These are phyloP conservation scores for Cosmia trapezina DNA, from an alignment of 2,888 invertebrate genomes.

Conservation along the genomic window DNA sequence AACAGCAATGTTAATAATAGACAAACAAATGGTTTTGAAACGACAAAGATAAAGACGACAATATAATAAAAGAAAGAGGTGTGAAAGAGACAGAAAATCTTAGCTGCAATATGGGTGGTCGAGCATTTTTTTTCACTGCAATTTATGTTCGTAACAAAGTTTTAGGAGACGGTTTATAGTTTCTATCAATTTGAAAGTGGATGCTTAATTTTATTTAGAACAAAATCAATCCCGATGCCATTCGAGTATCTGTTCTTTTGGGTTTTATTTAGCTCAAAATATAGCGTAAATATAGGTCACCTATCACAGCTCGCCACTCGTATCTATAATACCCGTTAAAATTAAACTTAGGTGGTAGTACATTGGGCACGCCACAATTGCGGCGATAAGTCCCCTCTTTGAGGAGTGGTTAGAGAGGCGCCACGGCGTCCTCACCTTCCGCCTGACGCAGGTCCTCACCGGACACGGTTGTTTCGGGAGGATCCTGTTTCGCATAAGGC, in stretches of 20 bases:
- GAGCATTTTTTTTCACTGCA: constrained; percentile 80
- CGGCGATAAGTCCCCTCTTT: too few relatives aligned
- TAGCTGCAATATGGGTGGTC: constrained; percentile 85
- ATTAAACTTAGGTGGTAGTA: background rate
- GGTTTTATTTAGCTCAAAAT: background rate
- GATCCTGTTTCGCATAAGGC: too few relatives aligned
- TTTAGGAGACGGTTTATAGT: constrained; percentile 68
- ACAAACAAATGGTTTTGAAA: constrained; percentile 80
- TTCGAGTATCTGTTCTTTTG: background rate
- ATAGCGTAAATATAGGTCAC: background rate
- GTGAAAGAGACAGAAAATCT: constrained; percentile 69
- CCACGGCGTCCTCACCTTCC: too few relatives aligned
- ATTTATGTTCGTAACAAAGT: constrained; percentile 79
- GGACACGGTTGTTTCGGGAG: too few relatives aligned
- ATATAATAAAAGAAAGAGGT: constrained; percentile 37
- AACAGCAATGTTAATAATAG: constrained; percentile 84
- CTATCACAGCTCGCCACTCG: too few relatives aligned
- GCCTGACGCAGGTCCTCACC: too few relatives aligned
- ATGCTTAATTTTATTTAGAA: constrained; percentile 39
- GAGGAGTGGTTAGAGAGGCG: too few relatives aligned
- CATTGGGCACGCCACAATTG: too few relatives aligned
- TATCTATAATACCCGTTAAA: background rate
- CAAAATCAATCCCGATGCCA: background rate
- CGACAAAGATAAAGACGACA: constrained; percentile 67
- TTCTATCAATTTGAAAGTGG: constrained; percentile 54